Conservation (phyloP, 1,140 invertebrate species). For the Drosophila quadrilineata region DNA sequence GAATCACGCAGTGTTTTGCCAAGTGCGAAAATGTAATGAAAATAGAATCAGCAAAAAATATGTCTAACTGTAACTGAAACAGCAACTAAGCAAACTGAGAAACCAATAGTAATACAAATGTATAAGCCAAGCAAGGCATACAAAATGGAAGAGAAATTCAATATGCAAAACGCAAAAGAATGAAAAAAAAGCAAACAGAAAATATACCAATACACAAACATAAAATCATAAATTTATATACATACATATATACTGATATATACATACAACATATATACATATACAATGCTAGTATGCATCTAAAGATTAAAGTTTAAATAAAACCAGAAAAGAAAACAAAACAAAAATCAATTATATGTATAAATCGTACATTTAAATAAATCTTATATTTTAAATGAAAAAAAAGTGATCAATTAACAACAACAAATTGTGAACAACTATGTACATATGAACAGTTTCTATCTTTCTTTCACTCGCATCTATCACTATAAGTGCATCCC, state of each 20-base stretch:
- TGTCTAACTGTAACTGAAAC: conserved; percentile 32
- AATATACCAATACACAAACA: conserved; percentile 16
- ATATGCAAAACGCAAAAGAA: too few relatives aligned
- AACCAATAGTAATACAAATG: conserved; percentile 13
- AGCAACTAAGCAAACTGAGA: conserved; percentile 31
- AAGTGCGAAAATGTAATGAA: conserved; percentile 10
- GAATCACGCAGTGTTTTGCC: too few relatives aligned
- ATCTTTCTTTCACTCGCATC: too few relatives aligned
- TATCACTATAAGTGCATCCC: too few relatives aligned
- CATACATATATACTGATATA: conserved; percentile 7
- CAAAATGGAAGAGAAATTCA: too few relatives aligned
- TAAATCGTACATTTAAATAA: conserved; percentile 45
- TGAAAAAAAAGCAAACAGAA: conserved; percentile 3
- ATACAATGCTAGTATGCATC: too few relatives aligned
- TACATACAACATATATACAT: conserved; percentile 11
- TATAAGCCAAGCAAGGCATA: conserved; percentile 10
- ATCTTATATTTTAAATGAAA: conserved; percentile 42
- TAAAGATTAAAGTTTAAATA: conserved; percentile 22
- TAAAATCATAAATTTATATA: conserved; percentile 7
- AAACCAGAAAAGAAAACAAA: conserved; percentile 10
- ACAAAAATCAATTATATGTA: conserved; percentile 38
- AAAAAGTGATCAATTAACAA: too few relatives aligned
- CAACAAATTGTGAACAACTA: too few relatives aligned
- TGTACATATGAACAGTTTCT: not conserved
- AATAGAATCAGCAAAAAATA: conserved; percentile 22